These are phyloP conservation scores for Hemaris fuciformis DNA, from an alignment of 2,888 invertebrate genomes.

Conservation along the genomic window DNA sequence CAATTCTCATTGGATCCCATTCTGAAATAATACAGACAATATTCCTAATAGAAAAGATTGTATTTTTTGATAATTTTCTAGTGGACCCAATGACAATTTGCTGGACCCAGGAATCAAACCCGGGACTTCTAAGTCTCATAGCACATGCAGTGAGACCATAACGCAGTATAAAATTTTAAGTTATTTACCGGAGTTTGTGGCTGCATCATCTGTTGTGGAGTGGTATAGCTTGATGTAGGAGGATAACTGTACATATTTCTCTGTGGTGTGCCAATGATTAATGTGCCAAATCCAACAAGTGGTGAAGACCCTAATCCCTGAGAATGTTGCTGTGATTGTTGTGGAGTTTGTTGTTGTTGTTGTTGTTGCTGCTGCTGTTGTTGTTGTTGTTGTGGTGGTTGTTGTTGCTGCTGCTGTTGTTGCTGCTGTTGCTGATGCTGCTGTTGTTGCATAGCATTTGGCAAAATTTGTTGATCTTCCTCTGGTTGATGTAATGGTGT, in stretches of 20 bases:
- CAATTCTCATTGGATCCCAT: too few relatives aligned
- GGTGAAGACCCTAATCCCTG: slow-evolving; percentile 83
- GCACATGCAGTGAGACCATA: background rate
- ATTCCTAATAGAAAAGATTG: too few relatives aligned
- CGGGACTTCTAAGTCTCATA: too few relatives aligned
- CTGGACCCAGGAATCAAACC: too few relatives aligned
- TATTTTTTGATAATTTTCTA: too few relatives aligned
- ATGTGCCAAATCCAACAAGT: slow-evolving; percentile 82
- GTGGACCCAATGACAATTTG: too few relatives aligned
- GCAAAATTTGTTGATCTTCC: slow-evolving; percentile 94
- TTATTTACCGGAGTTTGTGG: slow-evolving; percentile 91
- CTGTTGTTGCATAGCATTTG: slow-evolving; percentile 91
- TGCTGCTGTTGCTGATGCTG: slow-evolving; percentile 86
- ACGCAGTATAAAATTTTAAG: background rate
- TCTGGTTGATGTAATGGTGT: slow-evolving; percentile 95
- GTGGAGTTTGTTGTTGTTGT: slow-evolving; percentile 88
- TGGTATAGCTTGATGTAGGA: slow-evolving; percentile 87
- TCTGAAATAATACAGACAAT: too few relatives aligned
- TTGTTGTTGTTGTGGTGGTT: slow-evolving; percentile 85
- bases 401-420: slow-evolving; percentile 75
- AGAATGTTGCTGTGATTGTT: slow-evolving; percentile 83
- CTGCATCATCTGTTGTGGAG: slow-evolving; percentile 93
- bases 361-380: slow-evolving; percentile 89
- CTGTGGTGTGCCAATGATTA: slow-evolving; percentile 85
- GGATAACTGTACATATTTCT: slow-evolving; percentile 89